These are phyloP conservation scores for Tinea semifulvella DNA, from an alignment of 2,888 invertebrate genomes.

Conservation along the genomic window DNA sequence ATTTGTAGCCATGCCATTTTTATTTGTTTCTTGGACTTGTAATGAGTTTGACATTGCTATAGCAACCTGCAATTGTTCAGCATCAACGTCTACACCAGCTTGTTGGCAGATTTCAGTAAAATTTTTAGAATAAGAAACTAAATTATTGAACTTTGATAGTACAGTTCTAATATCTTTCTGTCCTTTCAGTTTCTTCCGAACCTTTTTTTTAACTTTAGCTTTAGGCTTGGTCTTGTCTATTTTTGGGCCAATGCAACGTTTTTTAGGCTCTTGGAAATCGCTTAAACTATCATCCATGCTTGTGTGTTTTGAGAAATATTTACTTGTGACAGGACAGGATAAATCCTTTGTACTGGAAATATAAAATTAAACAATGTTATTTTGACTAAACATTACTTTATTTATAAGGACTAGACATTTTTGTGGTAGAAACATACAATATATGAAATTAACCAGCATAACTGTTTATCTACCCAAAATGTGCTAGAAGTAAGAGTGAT, in stretches of 20 bases:
- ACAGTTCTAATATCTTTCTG: conserved; percentile 49
- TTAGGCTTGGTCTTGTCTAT: conserved; percentile 23
- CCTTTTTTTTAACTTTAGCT: conserved; percentile 24
- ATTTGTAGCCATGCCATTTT: neutral
- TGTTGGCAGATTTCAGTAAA: conserved; percentile 50
- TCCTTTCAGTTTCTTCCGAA: conserved; percentile 32
- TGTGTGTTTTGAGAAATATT: conserved; percentile 37
- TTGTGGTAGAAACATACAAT: neutral
- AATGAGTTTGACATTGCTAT: conserved; percentile 72
- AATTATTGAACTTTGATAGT: conserved; percentile 41
- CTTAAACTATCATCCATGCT: conserved; percentile 52
- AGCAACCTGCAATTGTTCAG: conserved; percentile 73
- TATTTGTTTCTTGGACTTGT: conserved; percentile 19
- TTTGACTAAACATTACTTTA: neutral
- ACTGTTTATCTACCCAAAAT: too few species aligned
- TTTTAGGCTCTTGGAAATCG: conserved; percentile 46
- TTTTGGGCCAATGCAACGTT: conserved; percentile 32
- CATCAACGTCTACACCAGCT: conserved; percentile 63
- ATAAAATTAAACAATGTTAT: conserved; percentile 1
- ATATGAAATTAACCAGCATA: neutral
- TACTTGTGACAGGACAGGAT: conserved; percentile 34
- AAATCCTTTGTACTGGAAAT: conserved; percentile 25
- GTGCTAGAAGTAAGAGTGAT: too few species aligned
- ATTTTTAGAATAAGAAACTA: conserved; percentile 43
- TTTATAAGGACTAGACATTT: neutral